A percentile compares a stretch with the other conserved stretches of the same genome.
Conservation (phyloP, 1,140 invertebrate genomes). For the Potamilus streckersoni region DNA sequence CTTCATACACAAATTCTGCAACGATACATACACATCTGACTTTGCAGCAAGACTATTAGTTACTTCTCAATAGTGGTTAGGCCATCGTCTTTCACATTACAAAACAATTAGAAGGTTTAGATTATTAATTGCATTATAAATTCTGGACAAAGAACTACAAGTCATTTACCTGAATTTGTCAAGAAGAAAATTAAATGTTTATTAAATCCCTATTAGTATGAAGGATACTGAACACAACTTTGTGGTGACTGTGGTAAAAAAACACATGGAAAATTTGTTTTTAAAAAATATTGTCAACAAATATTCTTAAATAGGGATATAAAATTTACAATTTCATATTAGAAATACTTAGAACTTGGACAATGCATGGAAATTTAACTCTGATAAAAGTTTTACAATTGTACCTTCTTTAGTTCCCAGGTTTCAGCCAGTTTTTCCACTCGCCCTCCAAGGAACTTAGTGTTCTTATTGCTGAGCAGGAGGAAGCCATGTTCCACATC, state of each 20-base stretch:
- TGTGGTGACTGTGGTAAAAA: too few species aligned
- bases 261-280: too few species aligned
- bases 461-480: slow-evolving; percentile 76
- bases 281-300: neutral
- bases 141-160: too few species aligned
- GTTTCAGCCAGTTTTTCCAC: slow-evolving; percentile 87
- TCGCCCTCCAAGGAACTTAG: slow-evolving; percentile 82
- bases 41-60: too few species aligned
- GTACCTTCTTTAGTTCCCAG: slow-evolving; percentile 86
- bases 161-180: neutral
- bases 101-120: too few species aligned
- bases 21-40: too few species aligned
- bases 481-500: slow-evolving; percentile 78
- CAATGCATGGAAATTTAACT: neutral
- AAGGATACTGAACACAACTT: neutral
- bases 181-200: neutral
- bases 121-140: too few species aligned
- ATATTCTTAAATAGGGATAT: neutral
- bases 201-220: neutral
- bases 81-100: too few species aligned
- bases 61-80: too few species aligned
- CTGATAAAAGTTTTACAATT: slow-evolving; percentile 14
- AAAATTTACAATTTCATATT: neutral
- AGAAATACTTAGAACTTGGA: slow-evolving; percentile 25
- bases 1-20: too few species aligned